phyloP scores from a whole-genome alignment of 2,113 vertebrate genomes.

The Raja brachyura region DNA sequence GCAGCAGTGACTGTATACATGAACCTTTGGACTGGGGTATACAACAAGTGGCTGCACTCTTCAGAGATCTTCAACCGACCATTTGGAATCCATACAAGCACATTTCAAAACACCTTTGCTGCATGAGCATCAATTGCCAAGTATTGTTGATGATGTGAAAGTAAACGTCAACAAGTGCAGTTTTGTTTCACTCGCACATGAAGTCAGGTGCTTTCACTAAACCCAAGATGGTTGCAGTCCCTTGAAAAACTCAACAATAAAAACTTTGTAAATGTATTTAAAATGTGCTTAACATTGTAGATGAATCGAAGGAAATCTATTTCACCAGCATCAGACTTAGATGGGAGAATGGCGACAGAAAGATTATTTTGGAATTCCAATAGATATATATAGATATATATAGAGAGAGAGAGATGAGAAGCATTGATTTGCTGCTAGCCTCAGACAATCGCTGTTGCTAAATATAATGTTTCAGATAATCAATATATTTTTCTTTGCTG shows the following conservation, averaged over 20 bases:
- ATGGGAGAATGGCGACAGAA: neutral
- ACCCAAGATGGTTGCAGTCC: neutral
- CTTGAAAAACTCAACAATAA: constrained; percentile 11
- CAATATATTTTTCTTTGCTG: constrained; percentile 16
- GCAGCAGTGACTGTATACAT: neutral
- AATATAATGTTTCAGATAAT: constrained; percentile 14
- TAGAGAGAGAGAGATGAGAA: no score
- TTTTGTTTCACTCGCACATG: neutral
- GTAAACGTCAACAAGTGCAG: neutral
- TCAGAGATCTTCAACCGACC: constrained; percentile 7
- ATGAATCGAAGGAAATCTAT: constrained; percentile 11
- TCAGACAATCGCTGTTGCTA: neutral
- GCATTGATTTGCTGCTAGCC: constrained; percentile 14
- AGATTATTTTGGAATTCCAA: neutral
- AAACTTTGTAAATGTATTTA: constrained; percentile 5
- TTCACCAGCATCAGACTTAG: constrained; percentile 20
- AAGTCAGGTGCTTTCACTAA: constrained; percentile 14
- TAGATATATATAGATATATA: constrained; percentile 31
- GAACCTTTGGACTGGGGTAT: neutral
- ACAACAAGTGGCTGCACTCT: neutral
- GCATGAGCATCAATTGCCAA: constrained; percentile 19
- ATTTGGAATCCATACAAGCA: constrained; percentile 27
- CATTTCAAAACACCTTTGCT: constrained; percentile 21
- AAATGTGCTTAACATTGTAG: neutral
- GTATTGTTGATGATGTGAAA: neutral